Evolutionary conservation across 1,140 invertebrate genomes (phyloP).

Genomic region (Pseudomyrmex cubaensis): DNA sequence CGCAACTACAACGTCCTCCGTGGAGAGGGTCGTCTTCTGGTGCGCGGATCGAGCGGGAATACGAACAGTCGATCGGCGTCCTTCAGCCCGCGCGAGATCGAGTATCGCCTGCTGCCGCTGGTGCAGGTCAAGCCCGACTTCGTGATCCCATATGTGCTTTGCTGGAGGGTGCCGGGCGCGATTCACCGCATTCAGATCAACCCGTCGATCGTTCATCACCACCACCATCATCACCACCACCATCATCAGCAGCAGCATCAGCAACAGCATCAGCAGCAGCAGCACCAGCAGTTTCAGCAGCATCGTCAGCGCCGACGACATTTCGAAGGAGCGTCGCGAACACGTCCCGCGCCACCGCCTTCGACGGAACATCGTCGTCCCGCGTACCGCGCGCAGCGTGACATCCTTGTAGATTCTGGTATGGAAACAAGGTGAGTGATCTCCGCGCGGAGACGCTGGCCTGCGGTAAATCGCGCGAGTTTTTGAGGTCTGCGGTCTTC

Average conservation of each 20-base stretch:
- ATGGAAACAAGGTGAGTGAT: constrained; percentile 84
- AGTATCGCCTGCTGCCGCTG: constrained; percentile 74
- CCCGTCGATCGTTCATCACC: constrained; percentile 43
- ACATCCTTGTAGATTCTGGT: constrained; percentile 69
- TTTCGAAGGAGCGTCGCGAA: constrained; percentile 40
- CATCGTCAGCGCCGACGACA: constrained; percentile 45
- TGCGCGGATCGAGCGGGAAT: constrained; percentile 66
- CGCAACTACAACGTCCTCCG: constrained; percentile 77
- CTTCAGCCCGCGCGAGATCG: constrained; percentile 63
- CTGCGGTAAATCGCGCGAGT: background rate
- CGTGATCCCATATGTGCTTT: constrained; percentile 79
- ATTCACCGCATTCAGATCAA: constrained; percentile 70
- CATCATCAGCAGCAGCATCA: constrained; percentile 57
- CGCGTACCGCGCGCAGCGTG: constrained; percentile 65
- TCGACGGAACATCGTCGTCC: constrained; percentile 52
- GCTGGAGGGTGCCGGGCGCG: constrained; percentile 76
- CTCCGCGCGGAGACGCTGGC: background rate
- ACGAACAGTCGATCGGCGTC: constrained; percentile 62
- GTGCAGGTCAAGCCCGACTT: constrained; percentile 74
- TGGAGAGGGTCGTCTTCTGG: constrained; percentile 70
- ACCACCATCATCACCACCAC: constrained; percentile 59
- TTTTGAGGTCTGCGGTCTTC: constrained; percentile 7
- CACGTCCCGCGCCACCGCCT: constrained; percentile 46
- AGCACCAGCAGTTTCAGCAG: constrained; percentile 19
- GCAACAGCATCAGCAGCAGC: constrained; percentile 51